Evolutionary conservation across 1,140 invertebrate genomes (phyloP).

Genomic region (Pantala flavescens): DNA sequence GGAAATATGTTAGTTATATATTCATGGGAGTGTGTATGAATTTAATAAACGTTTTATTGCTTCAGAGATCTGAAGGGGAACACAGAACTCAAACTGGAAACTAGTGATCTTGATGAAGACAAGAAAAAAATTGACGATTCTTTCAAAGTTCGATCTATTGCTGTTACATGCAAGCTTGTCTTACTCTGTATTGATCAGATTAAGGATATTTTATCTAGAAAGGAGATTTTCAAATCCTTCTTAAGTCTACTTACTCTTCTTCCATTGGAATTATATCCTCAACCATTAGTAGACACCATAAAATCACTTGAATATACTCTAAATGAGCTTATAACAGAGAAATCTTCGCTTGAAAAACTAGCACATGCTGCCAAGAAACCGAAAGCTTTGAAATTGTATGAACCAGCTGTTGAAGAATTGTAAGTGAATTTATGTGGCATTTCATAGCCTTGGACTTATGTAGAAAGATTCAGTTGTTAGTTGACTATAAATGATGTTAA

Average conservation of each 20-base stretch:
- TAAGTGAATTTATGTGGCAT: slow-evolving; percentile 17
- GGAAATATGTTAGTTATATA: too few relatives aligned
- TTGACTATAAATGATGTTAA: too few relatives aligned
- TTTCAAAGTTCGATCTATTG: slow-evolving; percentile 17
- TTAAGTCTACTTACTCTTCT: slow-evolving; percentile 38
- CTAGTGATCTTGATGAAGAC: neutral
- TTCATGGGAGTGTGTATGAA: too few relatives aligned
- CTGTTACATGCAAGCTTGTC: neutral
- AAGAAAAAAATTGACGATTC: neutral
- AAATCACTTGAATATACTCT: slow-evolving; percentile 38
- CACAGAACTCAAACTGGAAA: neutral
- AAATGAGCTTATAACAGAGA: slow-evolving; percentile 40
- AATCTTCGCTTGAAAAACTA: slow-evolving; percentile 39
- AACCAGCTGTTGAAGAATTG: slow-evolving; percentile 70
- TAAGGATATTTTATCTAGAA: slow-evolving; percentile 28
- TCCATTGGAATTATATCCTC: slow-evolving; percentile 50
- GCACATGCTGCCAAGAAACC: slow-evolving; percentile 55
- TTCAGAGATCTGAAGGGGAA: too few relatives aligned
- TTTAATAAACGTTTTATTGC: too few relatives aligned
- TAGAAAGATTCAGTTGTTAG: too few relatives aligned
- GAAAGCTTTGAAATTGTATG: slow-evolving; percentile 67
- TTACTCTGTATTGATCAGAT: neutral
- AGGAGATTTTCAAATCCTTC: slow-evolving; percentile 39
- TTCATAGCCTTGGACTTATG: too few relatives aligned
- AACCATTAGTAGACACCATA: slow-evolving; percentile 39